Conservation (phyloP, 2,797 vertebrate genomes). For the Cercopithecus mitis region DNA sequence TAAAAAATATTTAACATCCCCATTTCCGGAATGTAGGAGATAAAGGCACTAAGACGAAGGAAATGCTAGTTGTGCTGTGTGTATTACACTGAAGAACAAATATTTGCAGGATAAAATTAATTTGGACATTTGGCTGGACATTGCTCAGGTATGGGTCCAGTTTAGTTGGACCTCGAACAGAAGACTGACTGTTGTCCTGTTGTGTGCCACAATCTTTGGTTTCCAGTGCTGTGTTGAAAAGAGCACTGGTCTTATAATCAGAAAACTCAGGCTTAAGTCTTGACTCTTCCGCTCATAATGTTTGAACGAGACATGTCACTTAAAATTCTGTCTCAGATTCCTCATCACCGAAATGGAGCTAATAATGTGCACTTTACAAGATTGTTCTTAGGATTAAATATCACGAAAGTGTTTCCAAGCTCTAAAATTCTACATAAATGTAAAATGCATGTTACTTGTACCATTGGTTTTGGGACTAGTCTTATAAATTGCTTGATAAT, state of each 20-base stretch:
- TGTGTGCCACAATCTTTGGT: neutral
- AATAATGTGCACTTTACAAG: conserved; percentile 12
- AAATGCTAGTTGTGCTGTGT: neutral
- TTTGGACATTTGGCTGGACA: neutral
- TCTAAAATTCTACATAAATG: neutral
- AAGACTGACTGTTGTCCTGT: neutral
- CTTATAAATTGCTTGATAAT: conserved; percentile 16
- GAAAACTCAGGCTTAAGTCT: conserved; percentile 17
- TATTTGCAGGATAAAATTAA: conserved; percentile 40
- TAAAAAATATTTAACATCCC: neutral
- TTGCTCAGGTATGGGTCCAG: neutral
- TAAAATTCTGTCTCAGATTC: neutral
- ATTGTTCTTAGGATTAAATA: neutral
- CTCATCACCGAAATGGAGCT: neutral
- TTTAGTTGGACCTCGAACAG: neutral
- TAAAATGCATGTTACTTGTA: neutral
- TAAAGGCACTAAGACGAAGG: neutral
- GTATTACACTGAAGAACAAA: neutral
- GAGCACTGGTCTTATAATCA: neutral
- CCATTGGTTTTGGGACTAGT: neutral
- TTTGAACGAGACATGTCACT: conserved; percentile 13
- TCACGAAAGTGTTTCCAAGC: neutral
- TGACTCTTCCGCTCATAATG: neutral
- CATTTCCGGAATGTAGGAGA: neutral
- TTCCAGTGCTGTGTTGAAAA: neutral